Base-by-base conservation (phyloP, 2,797 vertebrate species). In the Poeciliopsis infans region DNA sequence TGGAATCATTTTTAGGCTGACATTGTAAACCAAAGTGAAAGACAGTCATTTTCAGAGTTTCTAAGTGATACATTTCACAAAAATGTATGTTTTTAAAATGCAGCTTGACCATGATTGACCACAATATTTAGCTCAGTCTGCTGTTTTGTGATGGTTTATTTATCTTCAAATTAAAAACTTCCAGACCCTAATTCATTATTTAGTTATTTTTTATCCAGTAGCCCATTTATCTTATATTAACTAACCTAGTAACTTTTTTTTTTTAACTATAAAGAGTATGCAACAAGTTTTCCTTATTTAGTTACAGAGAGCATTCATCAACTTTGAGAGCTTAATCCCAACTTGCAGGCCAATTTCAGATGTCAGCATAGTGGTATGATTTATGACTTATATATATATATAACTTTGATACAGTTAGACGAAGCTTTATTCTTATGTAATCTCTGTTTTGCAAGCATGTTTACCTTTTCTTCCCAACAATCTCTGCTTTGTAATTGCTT, bases 401-500 rank as follows among this genome's bases (percentile, higher is more conserved):
- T 13, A n/a, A 5, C 10, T n/a, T 12, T 6, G 4, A n/a, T 69
- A 69, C 45, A 43, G 66, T 25, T 69, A n/a, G n/a, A 6, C n/a
- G 12, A 18, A 68, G 36, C 10, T 68, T 5, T 23, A 41, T 12
- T 68, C 3, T 23, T 23, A 68, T 43, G 39, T 25, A 10, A 18
- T 7, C 20, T 39, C 7, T 66, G 61, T 18, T 13, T 31, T 12
- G 12, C 13, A 66, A 39, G 18, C 33, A 39, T 66, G 15, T 81
- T 28, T 51, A 66, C 47, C n/a, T 61, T 31, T 57, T 15, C 43
- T 23, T n/a, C 36, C n/a, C 45, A 16, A 51, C 51, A 47, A 31
- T 39, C 55, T 45, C 46, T 55, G 51, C 53, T 82, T 79, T 87
- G 72, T 91, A 88, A 93, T 85, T 87, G 78, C 74, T 87, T 91